Percentiles rank a stretch among this genome's conserved stretches.
Conservation (phyloP, 2,113 vertebrate genomes). For the Uria aalge region DNA sequence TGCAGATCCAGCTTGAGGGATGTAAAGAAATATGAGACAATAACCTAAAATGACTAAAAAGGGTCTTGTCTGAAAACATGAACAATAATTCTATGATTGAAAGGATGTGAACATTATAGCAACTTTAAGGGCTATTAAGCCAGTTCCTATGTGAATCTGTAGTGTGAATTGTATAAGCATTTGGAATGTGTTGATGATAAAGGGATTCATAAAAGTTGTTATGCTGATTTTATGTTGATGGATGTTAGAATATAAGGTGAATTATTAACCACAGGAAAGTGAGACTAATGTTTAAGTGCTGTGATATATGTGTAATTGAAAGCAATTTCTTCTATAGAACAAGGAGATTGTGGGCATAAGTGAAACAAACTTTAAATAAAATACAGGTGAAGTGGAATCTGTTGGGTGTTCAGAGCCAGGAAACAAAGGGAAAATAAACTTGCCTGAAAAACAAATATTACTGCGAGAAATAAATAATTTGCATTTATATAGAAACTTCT, state of each 20-base stretch:
- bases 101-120: constrained; percentile 73
- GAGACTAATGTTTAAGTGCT: constrained; percentile 79
- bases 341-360: constrained; percentile 58
- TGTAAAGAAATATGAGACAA: constrained; percentile 39
- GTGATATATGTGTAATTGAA: constrained; percentile 77
- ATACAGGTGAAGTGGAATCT: constrained; percentile 64
- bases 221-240: constrained; percentile 83
- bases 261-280: constrained; percentile 79
- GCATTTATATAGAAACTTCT: constrained; percentile 51
- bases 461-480: constrained; percentile 60
- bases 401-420: constrained; percentile 18
- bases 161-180: constrained; percentile 77
- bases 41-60: constrained; percentile 67
- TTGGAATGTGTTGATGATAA: constrained; percentile 79
- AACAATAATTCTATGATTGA: constrained; percentile 72
- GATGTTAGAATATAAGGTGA: constrained; percentile 78
- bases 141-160: constrained; percentile 74
- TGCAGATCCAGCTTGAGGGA: not conserved
- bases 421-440: constrained; percentile 55
- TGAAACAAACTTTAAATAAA: constrained; percentile 74
- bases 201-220: constrained; percentile 82
- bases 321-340: constrained; percentile 74
- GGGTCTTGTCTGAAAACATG: constrained; percentile 64
- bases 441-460: constrained; percentile 56
- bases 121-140: constrained; percentile 80